Conservation (phyloP, 2,888 invertebrate genomes). For the Meandrusa payeni region DNA sequence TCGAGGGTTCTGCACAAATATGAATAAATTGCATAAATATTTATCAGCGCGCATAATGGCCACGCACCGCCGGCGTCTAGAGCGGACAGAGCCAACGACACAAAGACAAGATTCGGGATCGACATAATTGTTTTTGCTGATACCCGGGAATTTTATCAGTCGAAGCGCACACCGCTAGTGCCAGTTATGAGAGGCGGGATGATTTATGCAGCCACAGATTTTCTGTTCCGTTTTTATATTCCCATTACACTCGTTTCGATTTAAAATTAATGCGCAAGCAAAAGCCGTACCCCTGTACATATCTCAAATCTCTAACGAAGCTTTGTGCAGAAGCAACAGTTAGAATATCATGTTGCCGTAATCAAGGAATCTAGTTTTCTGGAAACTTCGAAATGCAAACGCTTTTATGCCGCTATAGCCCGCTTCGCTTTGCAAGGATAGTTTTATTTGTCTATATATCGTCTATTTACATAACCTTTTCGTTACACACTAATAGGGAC, state of each 20-base stretch:
- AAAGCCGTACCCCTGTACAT: background rate
- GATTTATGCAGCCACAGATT: constrained; percentile 36
- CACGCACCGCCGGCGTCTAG: constrained; percentile 50
- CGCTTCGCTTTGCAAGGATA: too few species aligned
- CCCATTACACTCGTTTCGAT: constrained; percentile 30
- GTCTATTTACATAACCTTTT: too few species aligned
- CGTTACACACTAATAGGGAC: too few species aligned
- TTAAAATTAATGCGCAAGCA: constrained; percentile 16
- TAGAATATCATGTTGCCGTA: too few species aligned
- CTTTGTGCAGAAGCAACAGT: too few species aligned
- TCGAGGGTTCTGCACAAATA: constrained; percentile 39
- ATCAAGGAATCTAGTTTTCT: too few species aligned
- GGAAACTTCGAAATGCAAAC: too few species aligned
- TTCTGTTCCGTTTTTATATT: constrained; percentile 33
- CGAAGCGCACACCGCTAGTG: constrained; percentile 61
- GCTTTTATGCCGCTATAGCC: too few species aligned
- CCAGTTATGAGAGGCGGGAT: constrained; percentile 51
- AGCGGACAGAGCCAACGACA: constrained; percentile 51
- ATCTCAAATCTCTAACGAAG: too few species aligned
- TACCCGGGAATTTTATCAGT: constrained; percentile 59
- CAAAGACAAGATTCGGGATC: constrained; percentile 60
- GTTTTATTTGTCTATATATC: too few species aligned
- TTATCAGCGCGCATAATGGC: constrained; percentile 66
- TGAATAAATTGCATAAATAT: constrained; percentile 78
- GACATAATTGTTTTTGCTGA: constrained; percentile 74